Evolutionary conservation across 2,113 vertebrate species (phyloP), one percentile per base, ranked within the genome.

Genomic region (Pterophyllum scalare): DNA sequence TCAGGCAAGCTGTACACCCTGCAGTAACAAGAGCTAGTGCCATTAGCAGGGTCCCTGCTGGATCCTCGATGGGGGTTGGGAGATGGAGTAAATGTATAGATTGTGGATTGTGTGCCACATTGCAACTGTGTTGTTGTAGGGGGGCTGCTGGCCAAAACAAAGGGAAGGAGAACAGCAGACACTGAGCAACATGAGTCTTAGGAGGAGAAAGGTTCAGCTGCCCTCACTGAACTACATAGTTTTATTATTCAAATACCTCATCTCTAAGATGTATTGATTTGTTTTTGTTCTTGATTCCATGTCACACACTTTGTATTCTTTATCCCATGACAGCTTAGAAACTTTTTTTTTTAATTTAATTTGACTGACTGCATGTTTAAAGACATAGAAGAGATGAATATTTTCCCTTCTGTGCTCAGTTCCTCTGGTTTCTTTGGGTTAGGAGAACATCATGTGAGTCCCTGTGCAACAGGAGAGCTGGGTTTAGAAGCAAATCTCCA

Each of bases 401-500:
- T 62, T 49, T 59, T 43, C 24, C 43, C 33, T 59, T 43, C 3
- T n/a, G 59, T 6, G 8, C 35, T 38, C 5, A 31, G 58, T 61
- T 82, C 62, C 24, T 82, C 65, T 26, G 35, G 46, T 81, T 77
- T 56, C 78, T 84, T 12, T 76, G 49, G 46, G 52, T 85, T 79
- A 49, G 24, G 33, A 81, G 83, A 43, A 82, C 76, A 38, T 13
- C 10, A 49, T 43, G 15, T 1, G 20, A 84, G 31, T 88, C 86
- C 65, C 76, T 0, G 6, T 75, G 59, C 85, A 85, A 84, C 82
- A 90, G 77, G 33, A 85, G 81, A 80, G 26, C 80, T 54, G 13
- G 46, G 56, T 82, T 89, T 76, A 93, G 81, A 67, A 78, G 64
- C 83, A 80, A 86, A 90, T 88, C 84, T 79, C 54, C 59, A 87